Evolutionary conservation across 2,888 invertebrate genomes (phyloP), one percentile per base, ranked within the genome.

Genomic region (Alcis repandata): DNA sequence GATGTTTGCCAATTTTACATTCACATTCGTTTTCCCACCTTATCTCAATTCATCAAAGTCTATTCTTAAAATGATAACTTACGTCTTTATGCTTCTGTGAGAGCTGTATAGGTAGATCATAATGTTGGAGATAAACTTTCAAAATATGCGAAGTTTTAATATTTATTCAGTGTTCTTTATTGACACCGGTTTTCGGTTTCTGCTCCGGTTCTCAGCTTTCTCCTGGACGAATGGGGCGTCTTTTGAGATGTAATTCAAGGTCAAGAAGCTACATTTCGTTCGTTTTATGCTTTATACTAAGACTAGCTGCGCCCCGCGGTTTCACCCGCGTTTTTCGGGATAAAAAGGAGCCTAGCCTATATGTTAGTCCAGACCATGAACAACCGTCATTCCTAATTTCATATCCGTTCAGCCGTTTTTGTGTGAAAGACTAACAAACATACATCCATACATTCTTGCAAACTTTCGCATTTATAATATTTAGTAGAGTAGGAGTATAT

Each of bases 71-170:
- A 7, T 20, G 13, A 20, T 2, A 11, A 20, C 11, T 10, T 27
- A 27, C 2, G 27, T 4, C 27, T 6, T 15, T 33, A 20, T 20
- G 11, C 2, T 51, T 19, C 10, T n/a, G 71, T 63, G 73, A 73
- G 68, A 73, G 68, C 64, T n/a, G n/a, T 27, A 27, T 63, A 67
- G 62, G 27, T 63, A 67, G 62, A 63, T 64, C 49, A n/a, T n/a
- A 66, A 63, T 65, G 33, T 65, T 67, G 64, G 67, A 58, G 69
- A 69, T 65, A 69, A 65, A 68, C 67, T 69, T 68, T 67, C 69
- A 65, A 69, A 63, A 69, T 63, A 68, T 65, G 63, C 53, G 52
- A 53, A 40, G 56, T 17, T 67, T 67, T 61, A 51, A 63, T 67
- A 59, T 68, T 65, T 65, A 72, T 68, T 64, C 58, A 63, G 59